Conservation (phyloP, 1,140 invertebrate genomes). For the Bicyclus anynana region DNA sequence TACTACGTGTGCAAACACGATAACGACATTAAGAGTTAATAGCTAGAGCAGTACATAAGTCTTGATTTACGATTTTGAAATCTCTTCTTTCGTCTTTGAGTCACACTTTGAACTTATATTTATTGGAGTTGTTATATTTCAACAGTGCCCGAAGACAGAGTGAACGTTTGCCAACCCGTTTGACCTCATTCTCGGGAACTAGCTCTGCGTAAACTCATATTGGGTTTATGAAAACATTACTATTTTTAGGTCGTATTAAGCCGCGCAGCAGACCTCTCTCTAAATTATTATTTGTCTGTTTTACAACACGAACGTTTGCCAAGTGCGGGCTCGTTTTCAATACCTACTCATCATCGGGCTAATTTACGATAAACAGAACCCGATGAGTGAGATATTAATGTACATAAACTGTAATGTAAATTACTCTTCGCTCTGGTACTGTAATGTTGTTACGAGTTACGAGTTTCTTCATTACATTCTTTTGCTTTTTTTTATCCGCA, state of each 20-base stretch:
- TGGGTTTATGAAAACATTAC: conserved; percentile 68
- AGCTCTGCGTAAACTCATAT: conserved; percentile 72
- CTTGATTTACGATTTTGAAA: conserved; percentile 13
- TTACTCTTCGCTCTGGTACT: not conserved
- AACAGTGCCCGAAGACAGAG: conserved; percentile 34
- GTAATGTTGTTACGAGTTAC: not conserved
- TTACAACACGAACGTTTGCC: conserved; percentile 59
- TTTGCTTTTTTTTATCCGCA: too few species aligned
- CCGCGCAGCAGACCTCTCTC: conserved; percentile 51
- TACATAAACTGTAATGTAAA: conserved; percentile 4
- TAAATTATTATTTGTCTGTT: conserved; percentile 66
- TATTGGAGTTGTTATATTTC: conserved; percentile 43
- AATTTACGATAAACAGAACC: conserved; percentile 55
- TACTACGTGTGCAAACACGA: conserved; percentile 1
- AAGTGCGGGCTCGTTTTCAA: conserved; percentile 57
- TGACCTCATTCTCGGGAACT: conserved; percentile 69
- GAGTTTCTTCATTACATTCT: too few species aligned
- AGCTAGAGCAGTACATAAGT: not conserved
- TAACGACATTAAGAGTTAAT: conserved; percentile 2
- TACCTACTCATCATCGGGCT: conserved; percentile 47
- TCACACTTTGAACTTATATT: conserved; percentile 26
- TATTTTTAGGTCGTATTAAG: conserved; percentile 67
- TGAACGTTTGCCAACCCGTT: conserved; percentile 64
- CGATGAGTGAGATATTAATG: conserved; percentile 33
- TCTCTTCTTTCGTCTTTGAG: conserved; percentile 26